phyloP scores from a whole-genome alignment of 1,140 invertebrate genomes.

The Caenorhabditis briggsae region DNA sequence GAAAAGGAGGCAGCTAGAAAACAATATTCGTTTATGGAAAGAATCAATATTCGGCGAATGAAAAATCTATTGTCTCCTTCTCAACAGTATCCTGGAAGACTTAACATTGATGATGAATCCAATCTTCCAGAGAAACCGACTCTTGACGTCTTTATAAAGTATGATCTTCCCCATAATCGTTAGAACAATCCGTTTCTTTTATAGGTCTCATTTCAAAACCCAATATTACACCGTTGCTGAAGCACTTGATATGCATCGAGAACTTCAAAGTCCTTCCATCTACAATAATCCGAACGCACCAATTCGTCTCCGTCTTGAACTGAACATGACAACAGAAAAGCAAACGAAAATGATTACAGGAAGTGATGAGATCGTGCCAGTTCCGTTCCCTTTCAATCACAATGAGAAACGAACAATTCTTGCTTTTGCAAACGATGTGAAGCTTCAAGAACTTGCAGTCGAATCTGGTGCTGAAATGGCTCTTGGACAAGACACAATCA shows the following conservation, averaged over 20 bases:
- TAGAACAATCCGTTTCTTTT: background rate
- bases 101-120: slow-evolving; percentile 68
- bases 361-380: slow-evolving; percentile 74
- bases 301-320: slow-evolving; percentile 72
- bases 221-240: slow-evolving; percentile 72
- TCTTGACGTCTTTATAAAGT: slow-evolving; percentile 69
- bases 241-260: slow-evolving; percentile 72
- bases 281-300: slow-evolving; percentile 75
- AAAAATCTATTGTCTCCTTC: slow-evolving; percentile 74
- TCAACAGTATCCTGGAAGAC: slow-evolving; percentile 72
- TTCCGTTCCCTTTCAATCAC: slow-evolving; percentile 74
- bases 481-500: slow-evolving; percentile 74
- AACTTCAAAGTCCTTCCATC: slow-evolving; percentile 72
- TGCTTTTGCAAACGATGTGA: slow-evolving; percentile 71
- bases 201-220: slow-evolving; percentile 66
- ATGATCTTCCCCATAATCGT: background rate
- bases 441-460: slow-evolving; percentile 70
- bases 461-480: slow-evolving; percentile 75
- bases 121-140: slow-evolving; percentile 67
- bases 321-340: slow-evolving; percentile 77
- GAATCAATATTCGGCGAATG: slow-evolving; percentile 74
- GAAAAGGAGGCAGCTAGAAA: slow-evolving; percentile 75
- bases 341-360: slow-evolving; percentile 75
- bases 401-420: slow-evolving; percentile 76
- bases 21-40: slow-evolving; percentile 76